Evolutionary conservation across 2,888 invertebrate species (phyloP), one percentile per base, ranked within the genome.

Genomic region (Coronaproctus castanopsis): DNA sequence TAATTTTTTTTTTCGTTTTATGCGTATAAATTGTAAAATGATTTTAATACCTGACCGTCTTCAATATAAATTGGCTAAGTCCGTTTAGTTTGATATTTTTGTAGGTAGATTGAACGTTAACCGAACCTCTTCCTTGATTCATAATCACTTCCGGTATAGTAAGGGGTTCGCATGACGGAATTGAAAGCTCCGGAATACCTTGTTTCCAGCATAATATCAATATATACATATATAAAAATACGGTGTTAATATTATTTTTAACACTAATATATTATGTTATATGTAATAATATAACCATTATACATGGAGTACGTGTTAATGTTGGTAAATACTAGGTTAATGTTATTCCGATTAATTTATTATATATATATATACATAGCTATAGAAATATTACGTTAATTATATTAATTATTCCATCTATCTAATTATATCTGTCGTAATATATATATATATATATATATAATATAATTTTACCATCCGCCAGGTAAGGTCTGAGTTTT

Each of bases 131-230:
- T 1, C 80, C 79, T 66, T 84, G 79, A 69, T 81, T 80, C 63
- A 86, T 77, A 65, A 79, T 78, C 62, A 85, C 73, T 57, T 80
- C 78, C 0, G 85, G 82, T 18, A 87, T 74, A 10, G 70, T 72
- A 63, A 87, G 76, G 0, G 87, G 87, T 63, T 87, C 85, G 63
- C 83, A 73, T 0, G 80, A 74, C 0, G 86, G 86, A 54, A 86
- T 78, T 19, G 76, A 75, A 1, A 86, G 71, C 67, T 81, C 82
- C 0, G 80, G 78, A 55, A 87, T 81, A 2, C 87, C 68, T 68
- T 36, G 52, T n/a, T n/a, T 8, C 52, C 54, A 24, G 8, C 18
- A 19, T 18, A 10, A 19, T 14, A 53, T 24, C 3, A 50, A 24
- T 24, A 52, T 21, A 57, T 21, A 53, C 20, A n/a, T 48, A 21